These are phyloP conservation scores for Crocallis elinguaria DNA, from an alignment of 2,888 invertebrate genomes.

Conservation along the genomic window DNA sequence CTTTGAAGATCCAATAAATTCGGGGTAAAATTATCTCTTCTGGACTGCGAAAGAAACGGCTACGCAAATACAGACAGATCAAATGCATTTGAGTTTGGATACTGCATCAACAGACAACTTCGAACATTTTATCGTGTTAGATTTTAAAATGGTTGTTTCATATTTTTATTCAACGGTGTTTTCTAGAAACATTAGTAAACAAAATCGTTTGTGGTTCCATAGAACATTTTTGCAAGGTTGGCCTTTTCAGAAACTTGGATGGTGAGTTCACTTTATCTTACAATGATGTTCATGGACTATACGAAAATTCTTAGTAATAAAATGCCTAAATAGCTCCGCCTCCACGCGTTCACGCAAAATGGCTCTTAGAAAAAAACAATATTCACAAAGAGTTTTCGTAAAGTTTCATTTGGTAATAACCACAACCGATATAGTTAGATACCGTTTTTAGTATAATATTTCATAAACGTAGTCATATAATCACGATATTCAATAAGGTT, in stretches of 20 bases:
- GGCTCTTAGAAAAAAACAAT: slow-evolving; percentile 18
- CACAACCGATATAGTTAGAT: slow-evolving; percentile 55
- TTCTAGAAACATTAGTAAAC: slow-evolving; percentile 3
- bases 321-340: not conserved
- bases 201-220: slow-evolving; percentile 60
- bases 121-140: slow-evolving; percentile 53
- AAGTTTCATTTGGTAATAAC: slow-evolving; percentile 56
- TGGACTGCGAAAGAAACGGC: slow-evolving; percentile 70
- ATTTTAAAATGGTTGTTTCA: not conserved
- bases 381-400: slow-evolving; percentile 57
- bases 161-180: not conserved
- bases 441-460: slow-evolving; percentile 5
- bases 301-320: slow-evolving; percentile 58
- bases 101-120: slow-evolving; percentile 52
- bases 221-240: slow-evolving; percentile 75
- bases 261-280: slow-evolving; percentile 76
- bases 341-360: slow-evolving; percentile 14
- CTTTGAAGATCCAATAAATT: slow-evolving; percentile 73
- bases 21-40: slow-evolving; percentile 66
- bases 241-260: slow-evolving; percentile 80
- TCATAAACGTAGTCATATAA: slow-evolving; percentile 7
- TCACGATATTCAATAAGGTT: slow-evolving; percentile 62
- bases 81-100: slow-evolving; percentile 52
- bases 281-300: slow-evolving; percentile 71
- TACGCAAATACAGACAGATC: slow-evolving; percentile 38